Evolutionary conservation across 2,113 vertebrate species (phyloP).

Genomic region (Struthio camelus): DNA sequence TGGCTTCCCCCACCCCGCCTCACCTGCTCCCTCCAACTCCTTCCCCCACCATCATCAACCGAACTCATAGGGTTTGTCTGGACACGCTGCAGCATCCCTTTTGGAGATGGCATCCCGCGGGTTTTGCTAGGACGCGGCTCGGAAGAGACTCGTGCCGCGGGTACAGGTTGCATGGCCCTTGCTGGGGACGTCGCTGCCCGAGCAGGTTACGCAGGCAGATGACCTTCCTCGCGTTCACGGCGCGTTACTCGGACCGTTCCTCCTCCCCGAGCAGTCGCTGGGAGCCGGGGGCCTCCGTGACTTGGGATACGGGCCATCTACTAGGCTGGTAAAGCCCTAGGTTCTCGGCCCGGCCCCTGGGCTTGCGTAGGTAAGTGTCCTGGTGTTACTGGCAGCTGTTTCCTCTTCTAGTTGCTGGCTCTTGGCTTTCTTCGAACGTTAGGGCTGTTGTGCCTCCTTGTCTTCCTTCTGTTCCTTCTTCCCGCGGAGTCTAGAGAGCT

Average conservation of each 20-base stretch:
- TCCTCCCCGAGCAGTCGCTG: neutral
- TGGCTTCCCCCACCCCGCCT: constrained; percentile 42
- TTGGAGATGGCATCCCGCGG: constrained; percentile 52
- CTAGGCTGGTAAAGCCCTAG: constrained; percentile 17
- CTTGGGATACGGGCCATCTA: neutral
- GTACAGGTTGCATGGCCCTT: neutral
- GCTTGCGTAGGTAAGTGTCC: constrained; percentile 46
- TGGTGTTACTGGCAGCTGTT: constrained; percentile 68
- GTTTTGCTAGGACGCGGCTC: constrained; percentile 37
- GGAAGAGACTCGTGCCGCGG: neutral
- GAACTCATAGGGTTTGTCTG: constrained; percentile 65
- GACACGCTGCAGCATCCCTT: constrained; percentile 68
- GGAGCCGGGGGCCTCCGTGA: neutral
- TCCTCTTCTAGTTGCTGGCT: constrained; percentile 71
- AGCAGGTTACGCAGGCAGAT: constrained; percentile 8
- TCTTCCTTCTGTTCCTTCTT: constrained; percentile 59
- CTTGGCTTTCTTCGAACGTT: constrained; percentile 66
- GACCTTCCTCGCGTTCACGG: neutral
- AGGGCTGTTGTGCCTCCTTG: constrained; percentile 41
- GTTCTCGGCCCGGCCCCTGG: neutral
- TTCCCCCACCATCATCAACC: constrained; percentile 63
- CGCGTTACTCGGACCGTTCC: neutral
- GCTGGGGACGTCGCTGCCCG: neutral
- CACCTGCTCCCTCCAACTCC: constrained; percentile 40
- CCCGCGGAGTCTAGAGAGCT: constrained; percentile 48